Evolutionary conservation across 2,888 invertebrate genomes (phyloP).

Genomic region (Griposia aprilina): DNA sequence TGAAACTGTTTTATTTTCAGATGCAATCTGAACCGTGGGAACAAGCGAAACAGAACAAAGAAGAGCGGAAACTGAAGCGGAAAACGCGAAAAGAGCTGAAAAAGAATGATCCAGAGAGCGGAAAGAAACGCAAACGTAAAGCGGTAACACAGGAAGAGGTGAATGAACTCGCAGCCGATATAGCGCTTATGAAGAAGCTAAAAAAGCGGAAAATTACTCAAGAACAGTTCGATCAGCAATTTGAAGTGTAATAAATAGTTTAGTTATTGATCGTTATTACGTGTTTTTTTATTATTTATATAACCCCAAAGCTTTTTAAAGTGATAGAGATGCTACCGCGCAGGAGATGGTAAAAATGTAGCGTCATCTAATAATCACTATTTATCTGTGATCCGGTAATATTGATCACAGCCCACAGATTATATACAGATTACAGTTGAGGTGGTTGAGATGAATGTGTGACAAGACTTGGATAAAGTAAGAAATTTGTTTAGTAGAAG

Average conservation of each 20-base stretch:
- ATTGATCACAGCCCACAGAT: too few species aligned
- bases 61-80: conserved; percentile 91
- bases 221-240: conserved; percentile 92
- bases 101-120: conserved; percentile 86
- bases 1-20: conserved; percentile 70
- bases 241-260: conserved; percentile 83
- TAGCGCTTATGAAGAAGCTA: conserved; percentile 95
- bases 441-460: too few species aligned
- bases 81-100: conserved; percentile 91
- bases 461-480: too few species aligned
- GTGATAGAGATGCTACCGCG: neutral
- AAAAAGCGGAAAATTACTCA: conserved; percentile 95
- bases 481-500: too few species aligned
- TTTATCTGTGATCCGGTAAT: too few species aligned
- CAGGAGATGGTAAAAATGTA: too few species aligned
- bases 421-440: too few species aligned
- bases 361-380: too few species aligned
- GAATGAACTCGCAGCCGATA: conserved; percentile 94
- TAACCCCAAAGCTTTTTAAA: neutral
- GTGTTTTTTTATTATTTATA: neutral
- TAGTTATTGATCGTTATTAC: neutral
- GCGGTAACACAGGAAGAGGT: conserved; percentile 93
- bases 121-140: conserved; percentile 82
- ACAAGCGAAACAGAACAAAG: conserved; percentile 93
- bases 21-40: conserved; percentile 94